Conservation (phyloP, 2,113 vertebrate genomes). For the Eonycteris spelaea region DNA sequence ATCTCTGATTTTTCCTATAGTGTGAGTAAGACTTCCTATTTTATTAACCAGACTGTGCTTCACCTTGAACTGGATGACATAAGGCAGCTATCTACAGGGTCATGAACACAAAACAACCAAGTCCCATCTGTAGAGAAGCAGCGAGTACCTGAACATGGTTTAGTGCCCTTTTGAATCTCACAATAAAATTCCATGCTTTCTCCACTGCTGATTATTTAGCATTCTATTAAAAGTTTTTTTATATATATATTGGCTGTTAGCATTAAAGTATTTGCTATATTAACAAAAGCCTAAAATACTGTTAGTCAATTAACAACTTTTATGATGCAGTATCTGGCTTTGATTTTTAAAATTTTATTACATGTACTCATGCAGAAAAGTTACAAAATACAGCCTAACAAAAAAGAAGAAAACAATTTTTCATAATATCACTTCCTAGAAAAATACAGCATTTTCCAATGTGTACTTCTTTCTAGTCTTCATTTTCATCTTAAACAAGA, state of each 20-base stretch:
- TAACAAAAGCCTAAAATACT: background rate
- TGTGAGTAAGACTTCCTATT: background rate
- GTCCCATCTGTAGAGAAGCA: background rate
- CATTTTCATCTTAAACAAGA: conserved; percentile 48
- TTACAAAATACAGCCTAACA: conserved; percentile 18
- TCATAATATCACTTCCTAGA: background rate
- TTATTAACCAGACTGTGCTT: background rate
- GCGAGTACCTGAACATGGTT: background rate
- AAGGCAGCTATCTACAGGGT: background rate
- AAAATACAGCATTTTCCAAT: background rate
- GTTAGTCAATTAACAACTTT: background rate
- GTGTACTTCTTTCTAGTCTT: background rate
- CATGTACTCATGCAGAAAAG: background rate
- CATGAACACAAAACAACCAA: background rate
- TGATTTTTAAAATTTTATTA: background rate
- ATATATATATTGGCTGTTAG: background rate
- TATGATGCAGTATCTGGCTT: background rate
- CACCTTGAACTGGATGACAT: background rate
- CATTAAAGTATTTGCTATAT: background rate
- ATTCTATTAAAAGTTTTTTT: conserved; percentile 10
- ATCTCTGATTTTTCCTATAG: background rate
- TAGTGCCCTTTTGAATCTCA: background rate
- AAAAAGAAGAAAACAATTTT: conserved; percentile 8
- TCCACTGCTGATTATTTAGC: background rate
- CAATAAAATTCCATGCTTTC: background rate